Base-by-base conservation (phyloP, 2,797 vertebrate genomes). In the Typhlichthys subterraneus region DNA sequence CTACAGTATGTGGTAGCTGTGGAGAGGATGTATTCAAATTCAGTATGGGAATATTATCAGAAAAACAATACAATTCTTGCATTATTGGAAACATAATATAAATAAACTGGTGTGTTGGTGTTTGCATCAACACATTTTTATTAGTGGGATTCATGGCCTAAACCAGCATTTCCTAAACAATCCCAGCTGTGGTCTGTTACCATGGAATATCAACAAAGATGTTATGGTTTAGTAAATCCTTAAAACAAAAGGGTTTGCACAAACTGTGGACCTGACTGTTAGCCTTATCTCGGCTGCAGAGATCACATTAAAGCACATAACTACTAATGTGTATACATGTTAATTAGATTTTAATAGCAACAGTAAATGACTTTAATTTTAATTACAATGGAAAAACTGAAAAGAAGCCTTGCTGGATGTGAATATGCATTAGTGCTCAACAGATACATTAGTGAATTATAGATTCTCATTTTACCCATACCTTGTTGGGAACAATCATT, bases 171-270 rank as follows among this genome's bases (percentile, higher is more conserved):
- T 87, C 77, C 75, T 17, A 17, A 87, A 86, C 73, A 85, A 86
- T 80, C 75, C 75, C 66, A 82, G 17, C 72, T 86, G 85, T 72
- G 81, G 81, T 81, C 72, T 79, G 88, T 88, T 89, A 85, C 87
- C 80, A 86, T 84, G 85, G 85, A 89, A 87, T 73, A 87, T 89
- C 82, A 87, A 86, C 87, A 86, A 79, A 81, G 81, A 84, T 81
- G 76, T 85, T 82, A 81, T 76, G 75, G 76, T 59, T 79, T 63
- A 69, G 79, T 78, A 12, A 29, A 76, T 80, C 59, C 62, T 64
- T 63, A 76, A 75, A 79, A 82, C 82, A 87, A 65, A 85, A 74
- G 8, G 29, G 57, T 76, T 70, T 77, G 62, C 67, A n/a, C 46
- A 12, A 48, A 48, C 52, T 64, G 53, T 72, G 59, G 60, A 59